Evolutionary conservation across 2,113 vertebrate genomes (phyloP), one percentile per base, ranked within the genome.

Genomic region (Callipepla californica): DNA sequence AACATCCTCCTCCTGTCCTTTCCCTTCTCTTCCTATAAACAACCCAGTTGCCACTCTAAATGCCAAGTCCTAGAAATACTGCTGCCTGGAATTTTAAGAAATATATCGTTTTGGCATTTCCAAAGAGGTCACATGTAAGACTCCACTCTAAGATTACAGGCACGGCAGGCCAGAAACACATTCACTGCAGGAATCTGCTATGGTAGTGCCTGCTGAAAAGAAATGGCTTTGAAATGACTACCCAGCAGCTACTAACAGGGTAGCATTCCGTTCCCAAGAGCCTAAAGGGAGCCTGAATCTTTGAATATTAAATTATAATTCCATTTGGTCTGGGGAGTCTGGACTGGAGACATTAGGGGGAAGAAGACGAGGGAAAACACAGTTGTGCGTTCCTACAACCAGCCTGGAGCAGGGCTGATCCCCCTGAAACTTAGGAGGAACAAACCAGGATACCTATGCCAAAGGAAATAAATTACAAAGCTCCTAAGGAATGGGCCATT

Each of bases 171-270:
- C 91, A 94, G 96, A 93, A 95, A 91, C 94, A 94, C 90, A 86
- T 94, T 96, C 90, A 72, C 87, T 94, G 89, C 91, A 94, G 93
- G 93, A 94, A 96, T 96, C 95, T 95, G 96, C 95, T 94, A 94
- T 90, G 94, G 93, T 94, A 92, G 87, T 91, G 85, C 94, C 90
- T 2, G 5, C 85, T 94, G 90, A 95, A 95, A 96, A 96, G 94
- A 96, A 94, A 95, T 90, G 93, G 95, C 92, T 96, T 96, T 96
- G 94, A 96, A 92, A 95, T 3, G n/a, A 95, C 93, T 94, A 95
- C 82, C 92, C 93, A 91, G 93, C 90, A 94, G 93, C 96, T 95
- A 95, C 92, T 95, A 96, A 90, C 87, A 90, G 85, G 90, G 85
- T 94, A 92, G 93, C 94, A 95, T 93, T 93, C 95, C 95, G 85